A percentile compares a stretch with the other conserved stretches of the same genome.
phyloP scores from a whole-genome alignment of 2,797 vertebrate genomes.

The Hylomyscus alleni region DNA sequence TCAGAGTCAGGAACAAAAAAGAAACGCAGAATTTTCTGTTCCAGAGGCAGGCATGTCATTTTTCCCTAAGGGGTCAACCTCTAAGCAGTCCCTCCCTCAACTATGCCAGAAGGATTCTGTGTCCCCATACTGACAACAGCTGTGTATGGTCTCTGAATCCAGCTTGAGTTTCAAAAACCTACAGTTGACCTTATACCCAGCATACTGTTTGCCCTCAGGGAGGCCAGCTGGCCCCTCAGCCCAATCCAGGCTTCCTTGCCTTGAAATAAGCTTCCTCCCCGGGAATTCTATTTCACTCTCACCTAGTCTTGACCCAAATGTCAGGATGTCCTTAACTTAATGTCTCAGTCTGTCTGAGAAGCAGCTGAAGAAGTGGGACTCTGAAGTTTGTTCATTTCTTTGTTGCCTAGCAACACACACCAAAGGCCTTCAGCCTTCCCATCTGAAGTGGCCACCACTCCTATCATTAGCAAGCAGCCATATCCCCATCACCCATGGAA shows the following conservation, averaged over 20 bases:
- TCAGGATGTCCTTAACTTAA: not conserved
- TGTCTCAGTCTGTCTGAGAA: not conserved
- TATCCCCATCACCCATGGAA: rapidly evolving
- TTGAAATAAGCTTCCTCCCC: not conserved
- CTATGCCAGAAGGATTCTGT: not conserved
- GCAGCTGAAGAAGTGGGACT: not conserved
- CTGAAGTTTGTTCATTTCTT: not conserved
- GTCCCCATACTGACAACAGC: not conserved
- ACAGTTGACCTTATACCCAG: not conserved
- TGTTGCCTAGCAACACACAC: not conserved
- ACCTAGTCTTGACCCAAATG: not conserved
- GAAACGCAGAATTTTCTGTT: not conserved
- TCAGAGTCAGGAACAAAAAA: not conserved
- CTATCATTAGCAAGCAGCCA: not conserved
- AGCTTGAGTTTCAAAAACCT: not conserved
- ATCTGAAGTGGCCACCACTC: not conserved
- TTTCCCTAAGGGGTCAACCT: not conserved
- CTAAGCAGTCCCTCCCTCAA: not conserved
- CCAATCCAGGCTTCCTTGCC: not conserved
- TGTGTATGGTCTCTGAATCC: not conserved
- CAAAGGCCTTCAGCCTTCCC: not conserved
- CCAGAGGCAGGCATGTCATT: not conserved
- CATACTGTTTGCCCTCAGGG: not conserved
- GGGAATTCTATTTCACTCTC: not conserved
- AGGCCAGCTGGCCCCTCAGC: not conserved